These are phyloP conservation scores for Setophaga kirtlandii DNA, from an alignment of 2,113 vertebrate genomes.

Conservation along the genomic window DNA sequence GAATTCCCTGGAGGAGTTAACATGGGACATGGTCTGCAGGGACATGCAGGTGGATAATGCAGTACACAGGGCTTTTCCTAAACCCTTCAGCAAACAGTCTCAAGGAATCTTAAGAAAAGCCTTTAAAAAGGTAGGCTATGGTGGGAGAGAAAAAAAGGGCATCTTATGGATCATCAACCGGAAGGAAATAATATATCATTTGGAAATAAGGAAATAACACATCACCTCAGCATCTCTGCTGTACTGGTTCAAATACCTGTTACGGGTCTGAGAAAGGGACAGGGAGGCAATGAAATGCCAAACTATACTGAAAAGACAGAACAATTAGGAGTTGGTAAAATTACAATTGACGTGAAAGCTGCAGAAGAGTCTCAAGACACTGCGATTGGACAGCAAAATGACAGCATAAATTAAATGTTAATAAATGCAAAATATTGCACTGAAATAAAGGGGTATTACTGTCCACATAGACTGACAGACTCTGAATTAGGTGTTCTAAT, in stretches of 20 bases:
- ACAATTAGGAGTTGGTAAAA: neutral
- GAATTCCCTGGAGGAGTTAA: neutral
- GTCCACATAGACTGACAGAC: neutral
- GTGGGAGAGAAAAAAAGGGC: neutral
- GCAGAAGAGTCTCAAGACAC: neutral
- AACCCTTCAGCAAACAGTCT: neutral
- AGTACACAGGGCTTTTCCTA: neutral
- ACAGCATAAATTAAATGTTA: constrained; percentile 36
- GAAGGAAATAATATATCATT: neutral
- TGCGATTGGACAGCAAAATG: neutral
- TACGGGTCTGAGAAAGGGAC: neutral
- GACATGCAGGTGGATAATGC: neutral
- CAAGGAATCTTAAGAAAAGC: neutral
- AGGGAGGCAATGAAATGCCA: neutral
- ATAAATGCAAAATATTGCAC: constrained; percentile 23
- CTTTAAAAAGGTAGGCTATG: neutral
- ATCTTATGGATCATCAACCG: neutral
- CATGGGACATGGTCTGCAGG: neutral
- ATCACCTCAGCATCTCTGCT: neutral
- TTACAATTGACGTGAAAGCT: neutral
- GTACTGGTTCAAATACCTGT: neutral
- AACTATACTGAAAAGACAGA: neutral
- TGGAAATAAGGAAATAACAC: neutral
- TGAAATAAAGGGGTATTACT: neutral
- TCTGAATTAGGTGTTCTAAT: neutral